These are phyloP conservation scores for Xenus cinereus DNA, from an alignment of 2,113 vertebrate species.

Conservation along the genomic window DNA sequence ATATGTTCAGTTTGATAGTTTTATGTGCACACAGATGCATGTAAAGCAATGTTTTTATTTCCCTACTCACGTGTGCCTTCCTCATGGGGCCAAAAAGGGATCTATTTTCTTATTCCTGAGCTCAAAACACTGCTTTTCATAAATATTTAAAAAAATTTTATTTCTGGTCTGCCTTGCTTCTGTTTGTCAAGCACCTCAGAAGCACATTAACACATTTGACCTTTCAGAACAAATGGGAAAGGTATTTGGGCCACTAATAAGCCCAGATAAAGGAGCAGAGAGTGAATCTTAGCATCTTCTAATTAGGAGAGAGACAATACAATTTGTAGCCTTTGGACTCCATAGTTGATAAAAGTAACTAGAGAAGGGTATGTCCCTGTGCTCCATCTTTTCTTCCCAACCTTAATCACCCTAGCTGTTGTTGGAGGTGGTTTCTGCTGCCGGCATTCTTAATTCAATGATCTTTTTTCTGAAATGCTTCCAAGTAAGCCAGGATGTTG, in stretches of 20 bases:
- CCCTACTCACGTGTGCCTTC: neutral
- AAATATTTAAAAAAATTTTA: neutral
- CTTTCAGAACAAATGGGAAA: neutral
- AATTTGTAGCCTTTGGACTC: neutral
- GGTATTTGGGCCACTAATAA: neutral
- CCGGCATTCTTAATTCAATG: neutral
- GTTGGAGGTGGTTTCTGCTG: neutral
- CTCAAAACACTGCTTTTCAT: neutral
- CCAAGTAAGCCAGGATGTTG: neutral
- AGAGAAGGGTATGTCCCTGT: neutral
- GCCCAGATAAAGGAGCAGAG: neutral
- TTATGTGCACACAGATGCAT: fast-evolving
- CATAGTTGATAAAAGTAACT: neutral
- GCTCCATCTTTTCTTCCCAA: neutral
- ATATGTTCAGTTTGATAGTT: neutral
- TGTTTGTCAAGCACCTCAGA: neutral
- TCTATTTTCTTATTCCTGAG: neutral
- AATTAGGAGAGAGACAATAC: neutral
- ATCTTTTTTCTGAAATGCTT: neutral
- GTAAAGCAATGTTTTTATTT: neutral
- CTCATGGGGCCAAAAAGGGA: neutral
- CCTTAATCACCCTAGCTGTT: neutral
- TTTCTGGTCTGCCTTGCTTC: neutral
- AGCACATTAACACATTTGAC: neutral
- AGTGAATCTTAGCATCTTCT: neutral